Evolutionary conservation across 2,888 invertebrate genomes (phyloP), one percentile per base, ranked within the genome.

Genomic region (Caenorhabditis virilis): DNA sequence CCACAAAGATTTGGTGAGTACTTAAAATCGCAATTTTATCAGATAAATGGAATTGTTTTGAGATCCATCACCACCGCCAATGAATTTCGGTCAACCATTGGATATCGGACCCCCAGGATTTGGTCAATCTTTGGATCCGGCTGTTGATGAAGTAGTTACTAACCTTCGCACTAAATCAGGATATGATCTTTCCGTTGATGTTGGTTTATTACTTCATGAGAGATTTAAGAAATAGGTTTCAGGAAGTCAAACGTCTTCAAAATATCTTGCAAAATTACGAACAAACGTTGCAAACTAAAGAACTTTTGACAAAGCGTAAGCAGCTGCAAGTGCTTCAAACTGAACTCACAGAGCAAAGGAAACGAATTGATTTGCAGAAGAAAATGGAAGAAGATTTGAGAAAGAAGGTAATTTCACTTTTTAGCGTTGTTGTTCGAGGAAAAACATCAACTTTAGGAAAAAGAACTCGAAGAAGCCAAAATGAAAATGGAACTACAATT

Each of bases 251-350:
- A 43, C 50, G 67, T 0, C 59, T 75, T 16, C 72, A 75, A 48
- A 67, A 69, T 20, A 69, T 69, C 15, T 61, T 75, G 9, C 69
- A 71, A 52, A 67, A 64, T 11, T 75, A 72, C 23, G 75, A 75
- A 41, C 69, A 72, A 35, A 71, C 67, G 3, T 50, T 75, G 1
- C 72, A 75, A 60, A 75, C 75, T 7, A 75, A 75, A 45, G 75
- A 75, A 35, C 59, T 75, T 30, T 50, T 72, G 16, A 45, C 70
- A 6, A 64, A 66, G 47, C 41, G 72, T 23, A 72, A 69, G 20
- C 72, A 72, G 49, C 53, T 72, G 11, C 66, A 73, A 66, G 69
- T 62, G 9, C 59, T 76, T n/a, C 66, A 72, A 48, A 65, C 64
- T 16, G 72, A 76, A 39, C 47, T 76, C n/a, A 57, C 63, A 2